These are phyloP conservation scores for Antechinus stuartii DNA, from an alignment of 2,113 vertebrate genomes.

Conservation along the genomic window DNA sequence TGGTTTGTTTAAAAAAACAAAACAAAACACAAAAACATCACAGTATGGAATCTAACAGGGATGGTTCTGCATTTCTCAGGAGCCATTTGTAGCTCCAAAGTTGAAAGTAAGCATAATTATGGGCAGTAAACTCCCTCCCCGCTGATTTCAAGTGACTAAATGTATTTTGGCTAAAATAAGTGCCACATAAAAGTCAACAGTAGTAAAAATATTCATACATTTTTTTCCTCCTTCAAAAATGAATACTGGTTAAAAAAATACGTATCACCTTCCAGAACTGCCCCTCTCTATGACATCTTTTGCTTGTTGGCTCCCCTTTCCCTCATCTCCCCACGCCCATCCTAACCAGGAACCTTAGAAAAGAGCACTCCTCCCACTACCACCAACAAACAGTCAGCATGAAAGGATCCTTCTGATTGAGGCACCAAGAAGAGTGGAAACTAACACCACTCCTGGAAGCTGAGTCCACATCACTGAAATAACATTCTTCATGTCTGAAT, in stretches of 20 bases:
- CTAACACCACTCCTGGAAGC: background rate
- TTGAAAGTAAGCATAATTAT: constrained; percentile 23
- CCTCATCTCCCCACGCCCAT: background rate
- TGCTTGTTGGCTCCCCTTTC: background rate
- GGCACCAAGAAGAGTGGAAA: background rate
- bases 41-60: constrained; percentile 14
- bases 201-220: background rate
- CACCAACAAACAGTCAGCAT: background rate
- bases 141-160: constrained; percentile 30
- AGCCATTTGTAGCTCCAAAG: constrained; percentile 25
- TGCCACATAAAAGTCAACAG: constrained; percentile 3
- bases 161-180: background rate
- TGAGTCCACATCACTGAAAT: background rate
- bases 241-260: background rate
- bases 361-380: background rate
- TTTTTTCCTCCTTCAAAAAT: background rate
- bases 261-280: background rate
- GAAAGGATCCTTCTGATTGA: background rate
- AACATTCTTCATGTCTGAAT: background rate
- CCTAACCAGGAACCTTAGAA: background rate
- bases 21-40: background rate
- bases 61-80: constrained; percentile 47
- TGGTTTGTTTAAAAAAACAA: background rate
- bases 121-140: background rate
- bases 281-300: background rate